Conservation (phyloP, 2,888 invertebrate species). For the Clepsis dumicolana region DNA sequence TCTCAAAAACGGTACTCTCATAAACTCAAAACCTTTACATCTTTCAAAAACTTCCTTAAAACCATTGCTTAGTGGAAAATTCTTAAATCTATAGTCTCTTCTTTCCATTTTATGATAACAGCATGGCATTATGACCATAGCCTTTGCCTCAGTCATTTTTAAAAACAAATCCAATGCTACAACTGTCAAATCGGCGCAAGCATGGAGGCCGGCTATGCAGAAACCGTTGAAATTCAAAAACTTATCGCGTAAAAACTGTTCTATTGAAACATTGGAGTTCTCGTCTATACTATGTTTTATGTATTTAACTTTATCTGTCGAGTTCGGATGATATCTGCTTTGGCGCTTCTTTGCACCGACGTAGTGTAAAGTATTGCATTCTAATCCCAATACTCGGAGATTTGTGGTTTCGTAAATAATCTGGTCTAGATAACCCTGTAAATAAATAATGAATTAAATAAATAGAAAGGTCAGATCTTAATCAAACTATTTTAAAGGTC, state of each 20-base stretch:
- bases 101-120: conserved; percentile 90
- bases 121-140: conserved; percentile 90
- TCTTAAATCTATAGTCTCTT: conserved; percentile 74
- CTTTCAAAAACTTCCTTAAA: conserved; percentile 71
- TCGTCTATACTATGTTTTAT: conserved; percentile 84
- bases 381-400: conserved; percentile 89
- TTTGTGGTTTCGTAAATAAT: conserved; percentile 86
- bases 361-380: conserved; percentile 86
- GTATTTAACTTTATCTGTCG: conserved; percentile 85
- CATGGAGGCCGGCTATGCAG: conserved; percentile 88
- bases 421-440: conserved; percentile 91
- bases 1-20: conserved; percentile 89
- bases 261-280: conserved; percentile 78
- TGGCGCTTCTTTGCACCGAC: conserved; percentile 86
- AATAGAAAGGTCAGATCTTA: background rate
- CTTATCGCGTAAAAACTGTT: conserved; percentile 67
- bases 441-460: conserved; percentile 46
- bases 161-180: conserved; percentile 89
- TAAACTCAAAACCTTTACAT: conserved; percentile 69
- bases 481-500: too few relatives aligned
- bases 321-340: conserved; percentile 80
- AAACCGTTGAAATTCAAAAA: conserved; percentile 64
- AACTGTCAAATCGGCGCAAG: conserved; percentile 92
- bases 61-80: conserved; percentile 88
- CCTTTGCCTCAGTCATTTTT: conserved; percentile 82